Base-by-base conservation (phyloP, 2,797 vertebrate species). In the Menidia menidia region DNA sequence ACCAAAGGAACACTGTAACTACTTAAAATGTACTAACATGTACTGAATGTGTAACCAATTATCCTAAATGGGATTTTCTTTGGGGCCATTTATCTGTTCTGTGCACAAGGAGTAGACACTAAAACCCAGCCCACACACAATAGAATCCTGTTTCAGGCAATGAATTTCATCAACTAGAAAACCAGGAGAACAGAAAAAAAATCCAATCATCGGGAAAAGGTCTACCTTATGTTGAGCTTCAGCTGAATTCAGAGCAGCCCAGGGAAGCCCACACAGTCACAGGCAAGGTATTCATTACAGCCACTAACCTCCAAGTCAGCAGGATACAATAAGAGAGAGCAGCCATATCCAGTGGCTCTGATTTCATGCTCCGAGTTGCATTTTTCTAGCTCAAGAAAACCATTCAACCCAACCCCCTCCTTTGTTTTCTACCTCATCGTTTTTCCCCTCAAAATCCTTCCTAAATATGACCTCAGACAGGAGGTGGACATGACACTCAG, bases 221-320 rank as follows among this genome's bases (percentile, higher is more conserved):
- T 79, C 77, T 78, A 66, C 69, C 15, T 61, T 54, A 68, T 48
- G 58, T 71, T 71, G 69, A 82, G 61, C 70, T 58, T 50, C 52
- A 74, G 75, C 61, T 82, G 82, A 86, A 91, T 83, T 82, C 64
- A 73, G 68, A 87, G 58, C 69, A 83, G 66, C 68, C 50, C 51
- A 31, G 78, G 64, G 69, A 81, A 83, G 71, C 76, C 82, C 74
- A 60, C 73, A 58, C 81, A 67, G 58, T 84, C 72, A 77, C 79
- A 45, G 73, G 51, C 72, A 82, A 78, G 72, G 77, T 88, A 85
- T 89, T 86, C 83, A 89, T 86, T 87, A 87, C 82, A 77, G 71
- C 81, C 81, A 57, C 81, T 87, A 88, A 88, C 66, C 53, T 73
- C 79, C 73, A 75, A 78, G 84, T 92, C 89, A 92, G 89, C 90